phyloP scores from a whole-genome alignment of 2,888 invertebrate genomes.

The Tortricodes alternella region DNA sequence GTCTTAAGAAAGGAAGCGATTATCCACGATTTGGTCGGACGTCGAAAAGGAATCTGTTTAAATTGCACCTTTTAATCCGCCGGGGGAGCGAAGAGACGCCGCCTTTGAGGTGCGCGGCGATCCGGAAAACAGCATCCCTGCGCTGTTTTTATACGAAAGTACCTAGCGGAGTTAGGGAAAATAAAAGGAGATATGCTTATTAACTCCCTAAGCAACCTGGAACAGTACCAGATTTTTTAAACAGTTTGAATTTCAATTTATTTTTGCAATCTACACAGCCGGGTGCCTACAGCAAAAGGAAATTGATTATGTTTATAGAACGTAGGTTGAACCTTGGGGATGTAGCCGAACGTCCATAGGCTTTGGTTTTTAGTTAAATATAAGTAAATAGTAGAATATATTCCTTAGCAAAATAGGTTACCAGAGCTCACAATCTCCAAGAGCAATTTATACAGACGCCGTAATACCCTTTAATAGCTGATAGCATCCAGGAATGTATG shows the following conservation, averaged over 20 bases:
- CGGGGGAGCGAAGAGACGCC: conserved; percentile 38
- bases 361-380: not conserved
- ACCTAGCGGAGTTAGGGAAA: conserved; percentile 36
- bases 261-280: conserved; percentile 27
- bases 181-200: conserved; percentile 44
- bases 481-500: conserved; percentile 30
- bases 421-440: conserved; percentile 2
- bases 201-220: conserved; percentile 40
- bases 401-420: conserved; percentile 1
- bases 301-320: conserved; percentile 5
- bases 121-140: conserved; percentile 47
- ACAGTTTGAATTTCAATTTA: conserved; percentile 32
- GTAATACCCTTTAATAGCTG: conserved; percentile 23
- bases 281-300: not conserved
- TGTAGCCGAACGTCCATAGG: not conserved
- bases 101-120: conserved; percentile 42
- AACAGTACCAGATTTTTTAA: conserved; percentile 35
- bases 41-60: conserved; percentile 49
- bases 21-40: conserved; percentile 42
- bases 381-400: not conserved
- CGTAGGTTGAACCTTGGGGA: not conserved
- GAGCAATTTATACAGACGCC: conserved; percentile 10
- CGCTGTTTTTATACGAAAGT: conserved; percentile 33
- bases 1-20: conserved; percentile 37
- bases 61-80: conserved; percentile 54